A percentile compares a stretch with the other conserved stretches of the same genome.
Evolutionary conservation across 2,888 invertebrate genomes (phyloP).

Genomic region (Ecliptopera silaceata): DNA sequence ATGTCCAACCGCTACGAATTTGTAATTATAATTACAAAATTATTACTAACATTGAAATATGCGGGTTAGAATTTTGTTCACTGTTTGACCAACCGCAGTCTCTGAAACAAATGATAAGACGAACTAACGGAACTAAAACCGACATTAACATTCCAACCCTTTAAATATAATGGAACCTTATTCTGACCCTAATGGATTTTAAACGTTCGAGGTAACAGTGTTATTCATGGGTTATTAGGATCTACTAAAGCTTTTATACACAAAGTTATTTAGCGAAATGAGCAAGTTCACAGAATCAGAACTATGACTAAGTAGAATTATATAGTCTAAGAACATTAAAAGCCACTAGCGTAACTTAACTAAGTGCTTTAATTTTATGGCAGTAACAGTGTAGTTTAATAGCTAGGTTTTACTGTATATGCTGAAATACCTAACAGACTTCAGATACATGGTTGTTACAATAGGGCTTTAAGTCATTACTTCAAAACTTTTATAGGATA

Average conservation of each 20-base stretch:
- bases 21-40: too few relatives aligned
- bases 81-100: not conserved
- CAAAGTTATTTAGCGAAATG: not conserved
- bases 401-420: too few relatives aligned
- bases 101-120: not conserved
- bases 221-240: constrained; percentile 14
- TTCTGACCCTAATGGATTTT: not conserved
- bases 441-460: too few relatives aligned
- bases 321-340: not conserved
- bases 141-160: not conserved
- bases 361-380: too few relatives aligned
- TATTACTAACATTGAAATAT: not conserved
- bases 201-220: constrained; percentile 5
- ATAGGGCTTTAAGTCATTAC: too few relatives aligned
- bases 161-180: not conserved
- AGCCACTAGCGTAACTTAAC: not conserved
- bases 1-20: too few relatives aligned
- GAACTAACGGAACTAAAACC: not conserved
- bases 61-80: not conserved
- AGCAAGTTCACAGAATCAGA: not conserved
- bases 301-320: too few relatives aligned
- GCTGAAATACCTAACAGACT: too few relatives aligned
- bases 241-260: not conserved
- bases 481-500: too few relatives aligned
- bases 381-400: too few relatives aligned